These are phyloP conservation scores for Zaprionus davidi DNA, from an alignment of 1,140 invertebrate genomes.

Conservation along the genomic window DNA sequence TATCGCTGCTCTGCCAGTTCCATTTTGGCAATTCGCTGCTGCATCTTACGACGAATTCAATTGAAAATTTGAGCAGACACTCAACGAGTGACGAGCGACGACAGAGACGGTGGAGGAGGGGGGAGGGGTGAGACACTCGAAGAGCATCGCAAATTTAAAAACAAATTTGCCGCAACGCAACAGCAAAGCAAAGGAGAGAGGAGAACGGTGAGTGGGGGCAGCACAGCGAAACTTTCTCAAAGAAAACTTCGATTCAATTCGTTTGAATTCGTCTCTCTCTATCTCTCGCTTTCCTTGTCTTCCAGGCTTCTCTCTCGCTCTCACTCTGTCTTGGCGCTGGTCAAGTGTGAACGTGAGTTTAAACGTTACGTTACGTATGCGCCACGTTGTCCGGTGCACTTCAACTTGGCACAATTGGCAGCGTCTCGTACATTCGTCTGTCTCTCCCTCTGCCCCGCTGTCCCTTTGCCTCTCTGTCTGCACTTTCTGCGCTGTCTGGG, in stretches of 20 bases:
- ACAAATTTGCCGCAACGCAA: constrained; percentile 78
- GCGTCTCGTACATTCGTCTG: constrained; percentile 10
- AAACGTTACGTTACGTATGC: constrained; percentile 80
- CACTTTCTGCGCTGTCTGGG: constrained; percentile 13
- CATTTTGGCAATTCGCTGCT: constrained; percentile 74
- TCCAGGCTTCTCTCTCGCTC: not conserved
- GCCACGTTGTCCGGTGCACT: constrained; percentile 63
- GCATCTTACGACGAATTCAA: constrained; percentile 76
- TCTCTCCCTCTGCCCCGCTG: not conserved
- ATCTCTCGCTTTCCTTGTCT: not conserved
- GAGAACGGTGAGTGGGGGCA: constrained; percentile 11
- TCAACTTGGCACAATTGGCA: constrained; percentile 58
- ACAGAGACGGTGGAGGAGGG: too few species aligned
- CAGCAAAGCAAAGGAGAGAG: constrained; percentile 34
- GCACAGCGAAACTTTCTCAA: constrained; percentile 50
- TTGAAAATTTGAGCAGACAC: constrained; percentile 74
- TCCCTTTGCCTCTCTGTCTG: not conserved
- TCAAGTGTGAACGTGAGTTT: constrained; percentile 77
- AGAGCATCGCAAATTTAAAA: constrained; percentile 68
- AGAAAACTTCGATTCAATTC: constrained; percentile 50
- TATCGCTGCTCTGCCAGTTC: constrained; percentile 18
- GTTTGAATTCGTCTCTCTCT: constrained; percentile 29
- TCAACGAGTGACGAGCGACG: constrained; percentile 41
- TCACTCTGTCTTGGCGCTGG: constrained; percentile 42
- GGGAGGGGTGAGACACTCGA: not conserved